Base-by-base conservation (phyloP, 2,888 invertebrate species). In the Drosophila borborema region DNA sequence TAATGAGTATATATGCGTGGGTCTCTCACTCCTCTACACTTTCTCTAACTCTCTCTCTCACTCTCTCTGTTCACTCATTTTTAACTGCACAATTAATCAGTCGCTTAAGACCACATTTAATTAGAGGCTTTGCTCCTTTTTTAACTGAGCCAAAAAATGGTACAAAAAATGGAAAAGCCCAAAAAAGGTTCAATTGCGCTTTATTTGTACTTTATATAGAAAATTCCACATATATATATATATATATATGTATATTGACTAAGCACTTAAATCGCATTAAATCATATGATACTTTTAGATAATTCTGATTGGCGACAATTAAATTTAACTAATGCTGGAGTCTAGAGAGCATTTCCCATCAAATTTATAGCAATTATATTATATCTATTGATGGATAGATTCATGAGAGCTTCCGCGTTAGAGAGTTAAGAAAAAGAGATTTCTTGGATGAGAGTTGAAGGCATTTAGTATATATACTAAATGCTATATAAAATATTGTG, bases 41-140 rank as follows among this genome's bases (percentile, higher is more conserved):
- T 12, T 23, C 23, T 23, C 23, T 6, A 8, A 2, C 34, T 38
- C 23, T 0, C 16, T 28, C 46, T 9, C 16, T 6, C 0, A 65
- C 77, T 66, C 64, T 75, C 77, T 68, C 69, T 82, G 59, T 54
- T 54, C 41, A 10, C 56, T 65, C 65, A 61, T 31, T 77, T 80
- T 80, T 75, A 85, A 88, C 81, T 75, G 81, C 72, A 80, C 85
- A 85, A 85, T 85, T 85, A 85, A 85, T 85, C 88, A 85, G 79
- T 60, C 72, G 80, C 69, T 75, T 81, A 72, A 85, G 79, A 76
- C 69, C 82, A 75, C 88, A 73, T 85, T 85, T 85, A 85, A 85
- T 85, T 85, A 88, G 83, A 77, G 77, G 61, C 82, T 66, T 65
- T 72, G 49, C 64, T 65, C 46, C 54, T 38, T 31, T 61, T 64